These are phyloP conservation scores for Mus pahari DNA, from an alignment of 2,113 vertebrate species.

Conservation along the genomic window DNA sequence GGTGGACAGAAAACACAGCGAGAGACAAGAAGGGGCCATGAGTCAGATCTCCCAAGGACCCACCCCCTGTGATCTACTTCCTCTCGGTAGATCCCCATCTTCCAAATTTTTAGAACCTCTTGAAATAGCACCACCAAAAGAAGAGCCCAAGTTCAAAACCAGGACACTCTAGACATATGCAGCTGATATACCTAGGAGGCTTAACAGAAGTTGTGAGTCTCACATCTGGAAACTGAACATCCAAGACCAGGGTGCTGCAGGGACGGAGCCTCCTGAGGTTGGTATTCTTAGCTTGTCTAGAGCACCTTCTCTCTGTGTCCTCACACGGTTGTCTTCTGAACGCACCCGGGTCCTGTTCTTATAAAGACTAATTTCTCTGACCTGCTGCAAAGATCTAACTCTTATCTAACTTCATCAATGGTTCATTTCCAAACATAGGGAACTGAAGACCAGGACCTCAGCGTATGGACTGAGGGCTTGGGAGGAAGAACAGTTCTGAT, in stretches of 20 bases:
- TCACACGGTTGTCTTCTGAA: rapidly evolving
- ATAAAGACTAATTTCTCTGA: rapidly evolving
- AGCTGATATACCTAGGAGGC: no score
- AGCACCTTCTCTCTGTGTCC: not conserved
- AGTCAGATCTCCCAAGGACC: not conserved
- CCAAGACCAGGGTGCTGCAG: not conserved
- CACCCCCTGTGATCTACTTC: not conserved
- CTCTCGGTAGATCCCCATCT: not conserved
- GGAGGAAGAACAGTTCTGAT: not conserved
- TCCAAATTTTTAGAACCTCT: not conserved
- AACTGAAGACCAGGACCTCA: not conserved
- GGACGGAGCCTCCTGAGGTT: not conserved
- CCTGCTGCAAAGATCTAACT: not conserved
- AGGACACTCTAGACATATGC: not conserved
- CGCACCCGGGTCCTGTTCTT: not conserved
- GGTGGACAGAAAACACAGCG: not conserved
- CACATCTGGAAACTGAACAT: not conserved
- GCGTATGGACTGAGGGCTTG: not conserved
- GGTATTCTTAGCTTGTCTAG: not conserved
- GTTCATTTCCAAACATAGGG: not conserved
- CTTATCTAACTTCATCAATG: not conserved
- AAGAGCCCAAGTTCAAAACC: not conserved
- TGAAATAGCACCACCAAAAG: not conserved
- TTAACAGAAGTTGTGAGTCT: not conserved
- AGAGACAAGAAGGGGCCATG: not conserved